Conservation (phyloP, 2,888 invertebrate species). For the Tenthredo amoena region DNA sequence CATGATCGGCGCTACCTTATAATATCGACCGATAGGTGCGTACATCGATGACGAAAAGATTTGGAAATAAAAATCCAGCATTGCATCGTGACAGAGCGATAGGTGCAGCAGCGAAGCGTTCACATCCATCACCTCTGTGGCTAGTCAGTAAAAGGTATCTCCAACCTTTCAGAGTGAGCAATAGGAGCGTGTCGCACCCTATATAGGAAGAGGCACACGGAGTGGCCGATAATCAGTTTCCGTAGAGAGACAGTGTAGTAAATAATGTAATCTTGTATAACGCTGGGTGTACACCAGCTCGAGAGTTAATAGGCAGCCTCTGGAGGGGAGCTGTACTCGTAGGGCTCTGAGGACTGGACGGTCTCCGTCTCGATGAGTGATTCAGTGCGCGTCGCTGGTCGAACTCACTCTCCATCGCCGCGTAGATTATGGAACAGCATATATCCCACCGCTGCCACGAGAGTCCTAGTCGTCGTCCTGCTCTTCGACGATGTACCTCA, state of each 20-base stretch:
- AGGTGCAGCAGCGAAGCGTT: not conserved
- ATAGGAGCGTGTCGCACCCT: constrained; percentile 34
- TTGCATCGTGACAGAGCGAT: not conserved
- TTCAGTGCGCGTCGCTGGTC: constrained; percentile 73
- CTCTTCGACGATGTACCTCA: not conserved
- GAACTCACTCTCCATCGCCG: constrained; percentile 69
- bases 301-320: constrained; percentile 72
- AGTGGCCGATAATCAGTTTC: constrained; percentile 62
- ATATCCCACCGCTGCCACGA: not conserved
- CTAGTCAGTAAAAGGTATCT: constrained; percentile 43
- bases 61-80: not conserved
- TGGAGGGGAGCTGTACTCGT: constrained; percentile 59
- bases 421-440: constrained; percentile 60
- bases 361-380: constrained; percentile 70
- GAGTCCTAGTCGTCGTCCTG: constrained; percentile 10
- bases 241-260: constrained; percentile 65
- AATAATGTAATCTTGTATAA: constrained; percentile 74
- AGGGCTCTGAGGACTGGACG: constrained; percentile 53
- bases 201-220: not conserved
- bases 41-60: not conserved
- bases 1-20: not conserved
- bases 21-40: not conserved
- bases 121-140: constrained; percentile 34
- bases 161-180: constrained; percentile 41
- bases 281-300: constrained; percentile 62